Percentiles rank a stretch among this genome's conserved stretches.
Evolutionary conservation across 2,797 vertebrate species (phyloP).

Genomic region (Arnoldichthys spilopterus): DNA sequence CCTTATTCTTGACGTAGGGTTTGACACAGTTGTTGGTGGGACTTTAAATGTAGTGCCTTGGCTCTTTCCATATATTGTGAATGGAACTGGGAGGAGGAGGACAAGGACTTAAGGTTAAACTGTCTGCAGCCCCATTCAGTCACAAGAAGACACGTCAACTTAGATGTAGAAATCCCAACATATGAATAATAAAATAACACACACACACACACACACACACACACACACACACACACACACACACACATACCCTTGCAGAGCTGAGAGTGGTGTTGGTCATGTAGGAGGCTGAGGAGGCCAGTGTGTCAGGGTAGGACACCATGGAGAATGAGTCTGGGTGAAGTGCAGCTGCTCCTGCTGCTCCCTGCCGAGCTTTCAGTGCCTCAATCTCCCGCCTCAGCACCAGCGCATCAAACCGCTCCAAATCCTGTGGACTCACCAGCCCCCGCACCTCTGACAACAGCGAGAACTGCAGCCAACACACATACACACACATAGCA

Average conservation of each 20-base stretch:
- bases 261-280: constrained; percentile 95
- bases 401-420: constrained; percentile 91
- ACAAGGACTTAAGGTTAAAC: too few relatives aligned
- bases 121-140: too few relatives aligned
- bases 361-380: constrained; percentile 89
- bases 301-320: constrained; percentile 89
- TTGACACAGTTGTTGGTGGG: too few relatives aligned
- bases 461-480: constrained; percentile 85
- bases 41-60: too few relatives aligned
- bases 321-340: constrained; percentile 84
- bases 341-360: constrained; percentile 53
- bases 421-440: constrained; percentile 90
- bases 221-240: constrained; percentile 16
- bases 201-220: constrained; percentile 1
- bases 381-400: constrained; percentile 93
- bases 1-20: too few relatives aligned
- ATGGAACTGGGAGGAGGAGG: too few relatives aligned
- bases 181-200: too few relatives aligned
- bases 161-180: too few relatives aligned
- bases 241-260: constrained; percentile 86
- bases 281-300: constrained; percentile 88
- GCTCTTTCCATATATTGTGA: too few relatives aligned
- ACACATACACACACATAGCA: constrained; percentile 31
- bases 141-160: too few relatives aligned
- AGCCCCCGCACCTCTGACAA: constrained; percentile 90